Evolutionary conservation across 2,113 vertebrate genomes (phyloP), one percentile per base, ranked within the genome.

Genomic region (Murina feae): DNA sequence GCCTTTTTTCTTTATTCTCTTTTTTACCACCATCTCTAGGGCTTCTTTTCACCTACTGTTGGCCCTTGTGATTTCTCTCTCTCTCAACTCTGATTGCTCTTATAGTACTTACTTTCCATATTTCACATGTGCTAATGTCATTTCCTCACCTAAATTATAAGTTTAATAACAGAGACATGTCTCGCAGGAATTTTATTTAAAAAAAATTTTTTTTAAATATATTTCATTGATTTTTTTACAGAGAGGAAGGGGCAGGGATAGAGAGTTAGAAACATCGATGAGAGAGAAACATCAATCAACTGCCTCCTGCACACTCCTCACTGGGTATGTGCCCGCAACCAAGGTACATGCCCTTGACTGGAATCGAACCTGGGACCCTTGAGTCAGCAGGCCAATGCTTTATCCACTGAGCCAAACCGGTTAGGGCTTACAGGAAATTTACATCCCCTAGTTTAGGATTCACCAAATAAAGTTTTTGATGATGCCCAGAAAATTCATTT

Each of bases 141-240:
- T 86, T 92, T 96, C 37, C 44, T 81, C 42, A 74, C 11, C 68
- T 81, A 71, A 95, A 89, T 86, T 88, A 11, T n/a, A 76, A 79
- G 8, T 85, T 69, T 81, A 79, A 75, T 58, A 85, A 69, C 42
- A 66, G 66, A 39, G 47, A 63, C 42, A 25, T 83, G 30, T 53
- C 65, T 74, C 90, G 55, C 0, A 81, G 53, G 49, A 51, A 51
- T 51, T 51, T 42, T 42, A 42, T 71, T n/a, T n/a, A n/a, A n/a
- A n/a, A n/a, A n/a, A n/a, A n/a, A n/a, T n/a, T n/a, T n/a, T n/a
- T n/a, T n/a, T n/a, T n/a, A n/a, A n/a, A n/a, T n/a, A n/a, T n/a
- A n/a, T n/a, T n/a, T n/a, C n/a, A n/a, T n/a, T n/a, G n/a, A n/a
- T n/a, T n/a, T n/a, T n/a, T n/a, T n/a, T n/a, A n/a, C n/a, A n/a